Conservation (phyloP, 2,888 invertebrate species). For the Latrodectus hesperus region DNA sequence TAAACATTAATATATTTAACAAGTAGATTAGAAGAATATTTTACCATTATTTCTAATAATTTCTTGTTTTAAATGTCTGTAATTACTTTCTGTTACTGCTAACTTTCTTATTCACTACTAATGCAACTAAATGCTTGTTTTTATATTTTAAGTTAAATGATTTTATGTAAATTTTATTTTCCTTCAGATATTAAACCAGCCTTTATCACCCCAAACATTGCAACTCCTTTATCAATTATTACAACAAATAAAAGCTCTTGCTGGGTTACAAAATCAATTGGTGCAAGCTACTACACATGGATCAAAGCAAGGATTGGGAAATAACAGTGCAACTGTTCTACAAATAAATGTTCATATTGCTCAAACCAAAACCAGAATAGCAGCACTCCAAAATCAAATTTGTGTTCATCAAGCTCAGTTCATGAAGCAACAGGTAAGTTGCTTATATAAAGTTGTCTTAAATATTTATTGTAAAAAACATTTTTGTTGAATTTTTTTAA, state of each 20-base stretch:
- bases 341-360: slow-evolving; percentile 87
- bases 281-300: slow-evolving; percentile 24
- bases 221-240: slow-evolving; percentile 92
- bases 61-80: too few species aligned
- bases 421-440: slow-evolving; percentile 76
- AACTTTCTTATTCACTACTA: too few species aligned
- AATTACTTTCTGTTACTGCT: too few species aligned
- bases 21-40: too few species aligned
- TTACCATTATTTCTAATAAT: too few species aligned
- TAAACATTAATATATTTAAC: too few species aligned
- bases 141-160: too few species aligned
- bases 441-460: background rate
- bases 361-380: slow-evolving; percentile 94
- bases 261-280: slow-evolving; percentile 81
- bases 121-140: too few species aligned
- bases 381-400: slow-evolving; percentile 85
- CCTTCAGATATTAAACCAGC: slow-evolving; percentile 89
- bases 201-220: slow-evolving; percentile 92
- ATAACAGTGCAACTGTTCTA: slow-evolving; percentile 7
- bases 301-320: slow-evolving; percentile 48
- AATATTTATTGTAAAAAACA: too few species aligned
- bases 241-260: slow-evolving; percentile 89
- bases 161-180: background rate
- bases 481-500: too few species aligned
- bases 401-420: slow-evolving; percentile 93